phyloP scores from a whole-genome alignment of 2,888 invertebrate genomes.

The Tipula vernalis region DNA sequence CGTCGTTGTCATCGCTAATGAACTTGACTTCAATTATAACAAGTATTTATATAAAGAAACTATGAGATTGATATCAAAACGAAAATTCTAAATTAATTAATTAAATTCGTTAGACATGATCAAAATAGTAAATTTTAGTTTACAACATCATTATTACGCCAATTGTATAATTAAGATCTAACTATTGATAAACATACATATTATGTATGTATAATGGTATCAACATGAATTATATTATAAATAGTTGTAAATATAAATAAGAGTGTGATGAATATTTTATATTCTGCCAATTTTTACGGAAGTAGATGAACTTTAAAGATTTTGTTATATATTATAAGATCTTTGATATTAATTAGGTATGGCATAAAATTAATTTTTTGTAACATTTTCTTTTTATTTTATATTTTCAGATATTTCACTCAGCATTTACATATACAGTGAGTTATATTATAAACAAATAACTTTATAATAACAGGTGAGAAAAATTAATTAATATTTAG shows the following conservation, averaged over 20 bases:
- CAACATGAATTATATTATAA: not conserved
- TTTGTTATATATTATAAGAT: not conserved
- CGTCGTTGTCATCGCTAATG: not conserved
- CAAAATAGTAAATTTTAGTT: not conserved
- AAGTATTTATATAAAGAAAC: not conserved
- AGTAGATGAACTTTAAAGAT: not conserved
- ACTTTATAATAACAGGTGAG: not conserved
- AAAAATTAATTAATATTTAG: not conserved
- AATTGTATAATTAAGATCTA: not conserved
- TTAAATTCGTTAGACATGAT: not conserved
- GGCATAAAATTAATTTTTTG: not conserved
- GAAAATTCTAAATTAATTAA: not conserved
- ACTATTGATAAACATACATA: not conserved
- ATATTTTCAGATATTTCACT: not conserved
- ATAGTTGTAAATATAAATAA: not conserved
- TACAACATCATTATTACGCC: not conserved
- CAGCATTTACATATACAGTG: not conserved
- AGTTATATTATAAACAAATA: not conserved
- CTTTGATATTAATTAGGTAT: not conserved
- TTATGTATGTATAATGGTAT: not conserved
- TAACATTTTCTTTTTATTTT: not conserved
- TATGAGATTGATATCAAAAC: not conserved
- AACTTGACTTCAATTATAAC: not conserved
- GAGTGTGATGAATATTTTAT: not conserved
- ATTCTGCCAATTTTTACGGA: not conserved